Evolutionary conservation across 2,797 vertebrate genomes (phyloP), one percentile per base, ranked within the genome.

Genomic region (Dicrostonyx torquatus): DNA sequence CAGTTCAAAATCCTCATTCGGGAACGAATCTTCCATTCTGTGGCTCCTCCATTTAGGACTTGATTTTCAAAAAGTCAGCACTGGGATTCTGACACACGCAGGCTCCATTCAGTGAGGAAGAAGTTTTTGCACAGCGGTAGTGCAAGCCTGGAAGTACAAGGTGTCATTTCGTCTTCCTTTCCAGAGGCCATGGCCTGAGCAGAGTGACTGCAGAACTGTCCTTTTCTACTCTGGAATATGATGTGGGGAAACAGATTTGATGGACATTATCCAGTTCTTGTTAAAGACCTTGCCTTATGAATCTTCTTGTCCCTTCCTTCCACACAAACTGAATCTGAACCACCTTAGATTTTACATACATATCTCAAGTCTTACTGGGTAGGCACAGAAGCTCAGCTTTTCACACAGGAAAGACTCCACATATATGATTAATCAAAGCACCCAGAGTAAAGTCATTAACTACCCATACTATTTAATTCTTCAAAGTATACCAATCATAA

Each of bases 381-480:
- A 53, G 34, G 8, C 17, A 66, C 4, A 58, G 45, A 8, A 43
- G 53, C n/a, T 24, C 34, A 7, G 60, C 40, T n/a, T 83, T 60
- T 17, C 48, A 64, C 31, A 48, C 1, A 43, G 22, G 78, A 93
- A 31, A 91, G 22, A 76, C 20, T 45, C 73, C 85, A 45, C 9
- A 66, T 78, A 31, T 72, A 79, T 1, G 26, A 94, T 87, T 24
- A 29, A 89, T 83, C 40, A 78, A 84, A 77, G 91, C n/a, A 92
- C 26, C 34, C 18, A 70, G 20, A 60, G n/a, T 76, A 88, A 93
- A 37, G 24, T 89, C 76, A n/a, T 90, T 76, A 92, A 88, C 22
- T 88, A 75, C 13, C 58, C 64, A 40, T 87, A 66, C 70, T 70
- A 76, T 78, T 94, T 80, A 66, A 94, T 91, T 77, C n/a, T 60